Percentiles rank a stretch among this genome's conserved stretches.
phyloP scores from a whole-genome alignment of 2,797 vertebrate genomes.

The Myotis vivesi region DNA sequence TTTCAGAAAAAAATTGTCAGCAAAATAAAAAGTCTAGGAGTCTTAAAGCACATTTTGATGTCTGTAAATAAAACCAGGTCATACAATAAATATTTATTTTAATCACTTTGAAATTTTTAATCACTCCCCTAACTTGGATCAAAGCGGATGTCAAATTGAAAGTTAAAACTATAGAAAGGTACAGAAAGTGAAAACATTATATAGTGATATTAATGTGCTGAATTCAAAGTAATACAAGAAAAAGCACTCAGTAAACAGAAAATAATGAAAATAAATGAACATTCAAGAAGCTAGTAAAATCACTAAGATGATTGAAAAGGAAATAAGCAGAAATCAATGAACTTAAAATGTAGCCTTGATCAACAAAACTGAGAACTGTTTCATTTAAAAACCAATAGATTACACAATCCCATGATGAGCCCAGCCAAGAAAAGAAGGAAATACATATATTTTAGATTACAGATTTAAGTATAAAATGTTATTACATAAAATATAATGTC shows the following conservation, averaged over 20 bases:
- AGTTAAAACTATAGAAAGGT: constrained; percentile 8
- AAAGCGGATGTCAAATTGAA: constrained; percentile 13
- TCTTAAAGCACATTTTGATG: neutral
- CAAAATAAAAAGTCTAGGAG: neutral
- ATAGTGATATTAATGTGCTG: neutral
- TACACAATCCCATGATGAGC: neutral
- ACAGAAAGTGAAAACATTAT: neutral
- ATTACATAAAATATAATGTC: neutral
- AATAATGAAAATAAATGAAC: constrained; percentile 2
- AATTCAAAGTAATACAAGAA: neutral
- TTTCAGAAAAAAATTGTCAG: neutral
- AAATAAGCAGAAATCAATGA: constrained; percentile 45
- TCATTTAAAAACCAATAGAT: constrained; percentile 56
- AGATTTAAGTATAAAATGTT: constrained; percentile 32
- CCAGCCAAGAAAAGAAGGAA: neutral
- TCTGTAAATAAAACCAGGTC: constrained; percentile 8
- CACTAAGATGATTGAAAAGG: constrained; percentile 1
- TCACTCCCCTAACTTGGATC: neutral
- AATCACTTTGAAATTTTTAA: constrained; percentile 13
- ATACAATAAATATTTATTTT: neutral
- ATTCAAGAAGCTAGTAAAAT: constrained; percentile 34
- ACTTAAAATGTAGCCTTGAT: constrained; percentile 36
- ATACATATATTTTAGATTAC: neutral
- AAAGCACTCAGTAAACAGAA: neutral
- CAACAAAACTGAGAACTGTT: constrained; percentile 54